A percentile compares a stretch with the other conserved stretches of the same genome.
These are phyloP conservation scores for Crotalus horridus DNA, from an alignment of 2,113 vertebrate species.

Conservation along the genomic window DNA sequence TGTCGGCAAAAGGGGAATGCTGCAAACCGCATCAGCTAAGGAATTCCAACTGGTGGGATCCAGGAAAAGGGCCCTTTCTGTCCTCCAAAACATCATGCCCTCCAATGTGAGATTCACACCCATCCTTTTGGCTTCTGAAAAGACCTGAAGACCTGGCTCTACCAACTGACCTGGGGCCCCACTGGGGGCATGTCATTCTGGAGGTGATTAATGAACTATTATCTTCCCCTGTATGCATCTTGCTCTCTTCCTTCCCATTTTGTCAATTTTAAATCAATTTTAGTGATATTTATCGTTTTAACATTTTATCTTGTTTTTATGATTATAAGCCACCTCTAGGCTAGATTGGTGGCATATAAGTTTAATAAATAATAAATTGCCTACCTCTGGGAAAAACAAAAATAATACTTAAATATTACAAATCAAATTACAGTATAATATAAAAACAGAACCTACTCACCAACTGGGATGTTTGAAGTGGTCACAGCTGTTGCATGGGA, in stretches of 20 bases:
- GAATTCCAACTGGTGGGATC: background rate
- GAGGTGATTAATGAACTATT: background rate
- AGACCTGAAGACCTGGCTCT: background rate
- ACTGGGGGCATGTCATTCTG: background rate
- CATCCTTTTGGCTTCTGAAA: background rate
- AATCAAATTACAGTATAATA: background rate
- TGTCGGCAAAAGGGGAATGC: background rate
- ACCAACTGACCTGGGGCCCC: background rate
- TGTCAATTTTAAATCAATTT: background rate
- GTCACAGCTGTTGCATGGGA: conserved; percentile 94
- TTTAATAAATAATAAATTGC: background rate
- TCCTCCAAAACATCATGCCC: background rate
- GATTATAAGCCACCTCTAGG: background rate
- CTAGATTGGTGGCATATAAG: background rate
- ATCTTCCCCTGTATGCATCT: background rate
- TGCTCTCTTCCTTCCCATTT: background rate
- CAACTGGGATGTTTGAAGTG: conserved; percentile 94
- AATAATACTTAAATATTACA: background rate
- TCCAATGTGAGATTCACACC: too few species aligned
- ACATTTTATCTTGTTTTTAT: background rate
- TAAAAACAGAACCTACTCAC: conserved; percentile 71
- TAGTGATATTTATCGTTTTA: background rate
- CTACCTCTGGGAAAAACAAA: background rate
- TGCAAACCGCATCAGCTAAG: background rate
- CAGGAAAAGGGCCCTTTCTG: background rate